Conservation (phyloP, 2,797 vertebrate species). For the Alca torda region DNA sequence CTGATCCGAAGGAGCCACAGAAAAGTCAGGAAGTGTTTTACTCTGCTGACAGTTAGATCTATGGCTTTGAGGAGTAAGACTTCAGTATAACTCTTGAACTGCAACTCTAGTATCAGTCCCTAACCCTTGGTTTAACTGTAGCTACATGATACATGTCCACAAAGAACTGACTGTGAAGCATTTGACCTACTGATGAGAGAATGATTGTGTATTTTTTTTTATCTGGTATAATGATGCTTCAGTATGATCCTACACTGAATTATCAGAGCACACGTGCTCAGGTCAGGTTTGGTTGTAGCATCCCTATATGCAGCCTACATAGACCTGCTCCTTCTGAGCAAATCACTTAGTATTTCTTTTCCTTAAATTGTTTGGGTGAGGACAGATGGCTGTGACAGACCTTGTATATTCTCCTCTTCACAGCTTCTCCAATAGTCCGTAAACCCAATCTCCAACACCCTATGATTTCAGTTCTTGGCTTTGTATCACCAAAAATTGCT, state of each 20-base stretch:
- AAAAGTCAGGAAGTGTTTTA: neutral
- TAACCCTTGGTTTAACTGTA: neutral
- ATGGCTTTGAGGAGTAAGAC: neutral
- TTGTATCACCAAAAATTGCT: conserved; percentile 46
- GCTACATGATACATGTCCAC: neutral
- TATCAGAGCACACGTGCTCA: neutral
- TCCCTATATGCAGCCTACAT: neutral
- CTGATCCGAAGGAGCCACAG: neutral
- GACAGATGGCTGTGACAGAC: conserved; percentile 63
- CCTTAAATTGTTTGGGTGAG: conserved; percentile 46
- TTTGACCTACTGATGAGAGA: neutral
- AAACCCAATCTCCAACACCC: conserved; percentile 51
- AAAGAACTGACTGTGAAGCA: neutral
- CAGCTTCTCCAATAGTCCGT: conserved; percentile 59
- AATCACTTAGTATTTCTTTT: conserved; percentile 13
- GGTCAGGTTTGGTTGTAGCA: neutral
- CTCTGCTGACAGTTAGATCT: neutral
- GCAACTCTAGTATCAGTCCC: neutral
- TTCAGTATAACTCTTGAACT: neutral
- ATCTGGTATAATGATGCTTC: neutral
- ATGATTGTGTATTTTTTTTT: neutral
- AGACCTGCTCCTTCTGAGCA: conserved; percentile 19
- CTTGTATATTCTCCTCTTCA: conserved; percentile 55
- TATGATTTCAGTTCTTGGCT: conserved; percentile 51
- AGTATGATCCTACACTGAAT: neutral